phyloP scores from a whole-genome alignment of 2,888 invertebrate genomes.

The Clitarchus hookeri region DNA sequence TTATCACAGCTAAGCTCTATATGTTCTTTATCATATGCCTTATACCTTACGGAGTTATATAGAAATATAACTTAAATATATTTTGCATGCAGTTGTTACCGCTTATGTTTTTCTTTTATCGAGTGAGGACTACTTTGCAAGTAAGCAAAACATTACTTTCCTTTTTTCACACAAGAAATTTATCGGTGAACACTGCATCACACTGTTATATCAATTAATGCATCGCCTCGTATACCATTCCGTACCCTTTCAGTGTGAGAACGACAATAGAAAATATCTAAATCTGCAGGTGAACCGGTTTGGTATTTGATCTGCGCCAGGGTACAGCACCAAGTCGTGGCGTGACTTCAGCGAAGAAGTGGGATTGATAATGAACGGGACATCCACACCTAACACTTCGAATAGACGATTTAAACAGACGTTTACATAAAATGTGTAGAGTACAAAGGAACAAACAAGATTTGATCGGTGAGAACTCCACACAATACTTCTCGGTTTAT shows the following conservation, averaged over 20 bases:
- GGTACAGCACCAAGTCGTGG: not conserved
- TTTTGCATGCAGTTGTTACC: no score
- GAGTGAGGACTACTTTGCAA: no score
- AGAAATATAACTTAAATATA: no score
- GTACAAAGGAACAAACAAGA: not conserved
- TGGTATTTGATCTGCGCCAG: not conserved
- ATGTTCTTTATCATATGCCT: no score
- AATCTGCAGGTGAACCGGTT: slow-evolving; percentile 1
- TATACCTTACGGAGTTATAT: no score
- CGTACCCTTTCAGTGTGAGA: not conserved
- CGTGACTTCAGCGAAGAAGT: not conserved
- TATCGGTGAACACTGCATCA: no score
- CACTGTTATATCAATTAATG: no score
- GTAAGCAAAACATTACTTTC: no score
- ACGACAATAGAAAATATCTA: not conserved
- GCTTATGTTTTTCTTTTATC: no score
- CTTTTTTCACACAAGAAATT: no score
- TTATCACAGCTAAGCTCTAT: no score
- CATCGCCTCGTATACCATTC: no score
- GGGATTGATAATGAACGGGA: not conserved
- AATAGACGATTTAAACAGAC: not conserved
- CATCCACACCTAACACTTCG: slow-evolving; percentile 10
- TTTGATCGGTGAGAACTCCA: not conserved
- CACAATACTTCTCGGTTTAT: not conserved
- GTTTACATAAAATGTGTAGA: slow-evolving; percentile 7